Conservation (phyloP, 2,113 vertebrate genomes). For the Turnix velox region DNA sequence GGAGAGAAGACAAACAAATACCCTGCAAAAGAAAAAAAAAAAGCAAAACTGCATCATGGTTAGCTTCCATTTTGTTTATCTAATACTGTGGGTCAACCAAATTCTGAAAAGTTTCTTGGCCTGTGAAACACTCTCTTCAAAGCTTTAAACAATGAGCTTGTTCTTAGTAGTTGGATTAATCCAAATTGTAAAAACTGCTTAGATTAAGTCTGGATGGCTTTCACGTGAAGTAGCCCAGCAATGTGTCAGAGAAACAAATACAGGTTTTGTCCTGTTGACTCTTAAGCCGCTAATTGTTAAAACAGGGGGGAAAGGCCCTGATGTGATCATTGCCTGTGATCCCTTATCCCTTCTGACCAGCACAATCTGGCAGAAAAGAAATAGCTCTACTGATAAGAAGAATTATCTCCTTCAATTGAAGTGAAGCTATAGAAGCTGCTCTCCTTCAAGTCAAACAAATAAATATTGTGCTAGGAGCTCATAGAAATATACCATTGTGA, state of each 20-base stretch:
- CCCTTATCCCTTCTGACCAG: background rate
- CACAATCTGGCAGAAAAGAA: conserved; percentile 13
- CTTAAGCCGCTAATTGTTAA: background rate
- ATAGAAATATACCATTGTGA: conserved; percentile 4
- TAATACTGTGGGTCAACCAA: background rate
- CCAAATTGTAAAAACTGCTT: background rate
- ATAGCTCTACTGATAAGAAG: conserved; percentile 5
- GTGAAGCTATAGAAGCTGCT: background rate
- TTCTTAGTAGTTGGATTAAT: conserved; percentile 3
- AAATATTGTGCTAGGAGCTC: too few relatives aligned
- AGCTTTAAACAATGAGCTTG: conserved; percentile 1
- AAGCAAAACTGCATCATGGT: background rate
- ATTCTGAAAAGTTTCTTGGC: background rate
- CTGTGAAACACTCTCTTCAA: background rate
- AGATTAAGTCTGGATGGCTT: background rate
- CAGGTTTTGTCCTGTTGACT: background rate
- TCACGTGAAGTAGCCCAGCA: background rate
- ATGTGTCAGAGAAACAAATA: background rate
- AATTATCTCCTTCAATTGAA: background rate
- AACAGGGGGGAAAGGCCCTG: background rate
- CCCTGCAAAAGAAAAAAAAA: background rate
- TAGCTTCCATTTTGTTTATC: background rate
- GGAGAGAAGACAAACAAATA: background rate
- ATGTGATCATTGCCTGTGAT: background rate
- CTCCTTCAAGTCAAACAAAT: conserved; percentile 2